Conservation (phyloP, 2,113 vertebrate species). For the Circaetus cinerascens region DNA sequence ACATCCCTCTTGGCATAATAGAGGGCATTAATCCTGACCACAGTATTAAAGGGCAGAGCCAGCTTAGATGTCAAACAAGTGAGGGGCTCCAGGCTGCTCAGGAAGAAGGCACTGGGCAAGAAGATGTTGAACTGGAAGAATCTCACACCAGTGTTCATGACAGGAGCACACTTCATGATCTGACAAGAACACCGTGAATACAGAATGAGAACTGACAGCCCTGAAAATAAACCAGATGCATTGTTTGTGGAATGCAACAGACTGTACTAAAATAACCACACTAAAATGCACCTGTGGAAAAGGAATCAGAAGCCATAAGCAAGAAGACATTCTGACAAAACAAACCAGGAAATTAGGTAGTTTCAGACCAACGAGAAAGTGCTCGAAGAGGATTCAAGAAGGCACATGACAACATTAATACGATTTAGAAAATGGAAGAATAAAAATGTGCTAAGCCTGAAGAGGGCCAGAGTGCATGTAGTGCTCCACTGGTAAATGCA, state of each 20-base stretch:
- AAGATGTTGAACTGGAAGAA: neutral
- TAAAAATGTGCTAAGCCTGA: neutral
- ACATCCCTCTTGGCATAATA: neutral
- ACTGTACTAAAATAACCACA: neutral
- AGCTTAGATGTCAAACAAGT: fast-evolving
- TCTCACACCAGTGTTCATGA: neutral
- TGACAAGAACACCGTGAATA: neutral
- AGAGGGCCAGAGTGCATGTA: neutral
- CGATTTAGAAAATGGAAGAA: neutral
- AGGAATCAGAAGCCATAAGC: neutral
- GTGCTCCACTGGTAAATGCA: neutral
- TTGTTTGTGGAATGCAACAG: neutral
- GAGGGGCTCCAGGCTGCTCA: neutral
- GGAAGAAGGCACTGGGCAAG: neutral
- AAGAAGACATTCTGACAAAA: neutral
- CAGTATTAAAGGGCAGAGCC: neutral
- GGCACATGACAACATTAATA: neutral
- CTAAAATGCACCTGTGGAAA: neutral
- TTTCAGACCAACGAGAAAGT: neutral
- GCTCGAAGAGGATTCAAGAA: neutral
- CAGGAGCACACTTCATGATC: neutral
- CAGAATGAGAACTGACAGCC: neutral
- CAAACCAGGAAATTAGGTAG: neutral
- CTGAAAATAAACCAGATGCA: neutral
- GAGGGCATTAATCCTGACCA: neutral